Percentiles rank a stretch among this genome's conserved stretches.
Conservation (phyloP, 2,797 vertebrate genomes). For the Pseudocheirus occidentalis region DNA sequence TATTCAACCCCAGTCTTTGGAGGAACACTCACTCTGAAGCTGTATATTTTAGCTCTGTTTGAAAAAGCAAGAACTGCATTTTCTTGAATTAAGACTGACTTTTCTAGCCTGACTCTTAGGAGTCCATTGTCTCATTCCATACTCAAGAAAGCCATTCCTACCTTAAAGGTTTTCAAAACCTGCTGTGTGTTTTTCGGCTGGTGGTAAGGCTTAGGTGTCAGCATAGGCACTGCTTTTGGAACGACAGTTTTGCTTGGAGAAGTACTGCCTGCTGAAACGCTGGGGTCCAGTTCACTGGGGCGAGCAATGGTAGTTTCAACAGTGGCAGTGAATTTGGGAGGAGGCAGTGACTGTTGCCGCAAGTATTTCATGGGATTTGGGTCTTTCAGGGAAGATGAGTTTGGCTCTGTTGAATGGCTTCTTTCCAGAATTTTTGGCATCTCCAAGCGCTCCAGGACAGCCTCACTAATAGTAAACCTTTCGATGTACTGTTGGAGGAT, state of each 20-base stretch:
- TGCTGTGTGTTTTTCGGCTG: slow-evolving; percentile 89
- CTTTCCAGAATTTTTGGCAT: slow-evolving; percentile 96
- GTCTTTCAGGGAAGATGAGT: slow-evolving; percentile 83
- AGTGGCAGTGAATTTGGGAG: slow-evolving; percentile 95
- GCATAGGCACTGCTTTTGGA: slow-evolving; percentile 91
- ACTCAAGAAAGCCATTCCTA: slow-evolving; percentile 78
- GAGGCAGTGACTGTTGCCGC: slow-evolving; percentile 93
- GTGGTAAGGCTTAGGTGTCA: slow-evolving; percentile 92
- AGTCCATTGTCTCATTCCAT: background rate
- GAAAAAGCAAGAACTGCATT: slow-evolving; percentile 1
- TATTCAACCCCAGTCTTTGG: background rate
- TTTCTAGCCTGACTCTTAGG: background rate
- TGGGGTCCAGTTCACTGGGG: slow-evolving; percentile 84
- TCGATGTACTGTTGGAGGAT: slow-evolving; percentile 96
- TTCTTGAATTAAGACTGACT: background rate
- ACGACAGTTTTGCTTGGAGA: slow-evolving; percentile 86
- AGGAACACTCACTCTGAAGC: background rate
- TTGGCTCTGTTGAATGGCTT: slow-evolving; percentile 92
- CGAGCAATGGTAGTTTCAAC: slow-evolving; percentile 91
- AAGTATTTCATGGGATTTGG: slow-evolving; percentile 91
- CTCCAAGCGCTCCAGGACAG: slow-evolving; percentile 93
- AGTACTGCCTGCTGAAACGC: slow-evolving; percentile 78
- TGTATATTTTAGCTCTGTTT: slow-evolving; percentile 11
- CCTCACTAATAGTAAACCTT: slow-evolving; percentile 97
- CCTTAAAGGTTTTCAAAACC: slow-evolving; percentile 92